Base-by-base conservation (phyloP, 2,113 vertebrate species). In the Ceyx cyanopectus region DNA sequence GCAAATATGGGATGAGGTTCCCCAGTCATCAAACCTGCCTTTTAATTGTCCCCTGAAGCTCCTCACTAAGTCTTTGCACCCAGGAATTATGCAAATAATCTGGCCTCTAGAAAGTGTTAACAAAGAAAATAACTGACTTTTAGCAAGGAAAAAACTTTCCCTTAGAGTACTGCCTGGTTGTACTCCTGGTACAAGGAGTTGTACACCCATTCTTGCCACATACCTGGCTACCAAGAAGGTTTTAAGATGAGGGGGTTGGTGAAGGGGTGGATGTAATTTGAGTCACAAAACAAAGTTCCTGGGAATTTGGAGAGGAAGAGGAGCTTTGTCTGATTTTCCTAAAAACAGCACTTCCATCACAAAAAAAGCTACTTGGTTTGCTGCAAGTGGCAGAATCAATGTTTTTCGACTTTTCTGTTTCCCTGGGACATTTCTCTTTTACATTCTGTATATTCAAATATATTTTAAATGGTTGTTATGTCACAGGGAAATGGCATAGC, bases 401-500 rank as follows among this genome's bases (percentile, higher is more conserved):
- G 48, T 12, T 56, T 30, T 87, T 76, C 48, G 56, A 57, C 48
- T 30, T 80, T 92, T 85, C 66, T 89, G 14, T 61, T 80, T 89
- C 92, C 48, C 37, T 46, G 23, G 78, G 46, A 87, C 29, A 50
- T 40, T 84, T 69, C 30, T 63, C 57, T 85, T 80, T 89, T 73
- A 62, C n/a, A 18, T 79, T 68, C 51, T 79, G n/a, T 53, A 9
- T 45, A 53, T 92, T 90, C 75, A 93, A 92, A 93, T 19, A 27
- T 5, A 48, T 75, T 92, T 79, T 29, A 84, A 61, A 72, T 87
- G 1, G 87, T 61, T 84, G 48, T 56, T 92, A 68, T 75, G 77
- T 87, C 81, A 23, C 81, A 53, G 48, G 57, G 26, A 94, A 93
- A 92, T 45, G 62, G 62, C 91, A 84, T 8, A 29, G 81, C 77